A percentile compares a stretch with the other conserved stretches of the same genome.
Conservation (phyloP, 2,888 invertebrate species). For the Mantis religiosa region DNA sequence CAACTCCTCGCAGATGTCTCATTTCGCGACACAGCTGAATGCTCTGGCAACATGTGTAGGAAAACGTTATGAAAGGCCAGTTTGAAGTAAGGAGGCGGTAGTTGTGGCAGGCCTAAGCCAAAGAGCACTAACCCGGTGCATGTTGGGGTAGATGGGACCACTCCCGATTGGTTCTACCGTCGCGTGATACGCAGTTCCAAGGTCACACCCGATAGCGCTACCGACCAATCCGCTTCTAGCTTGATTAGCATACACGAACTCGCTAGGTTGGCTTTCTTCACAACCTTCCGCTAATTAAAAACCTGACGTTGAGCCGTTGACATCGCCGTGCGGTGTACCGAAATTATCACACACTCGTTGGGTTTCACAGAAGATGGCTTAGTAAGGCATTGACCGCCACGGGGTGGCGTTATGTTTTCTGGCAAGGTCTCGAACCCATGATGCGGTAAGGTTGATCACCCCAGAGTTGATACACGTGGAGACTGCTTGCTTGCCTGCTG, state of each 20-base stretch:
- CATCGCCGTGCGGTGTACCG: background rate
- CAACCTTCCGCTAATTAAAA: background rate
- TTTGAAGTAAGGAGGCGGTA: background rate
- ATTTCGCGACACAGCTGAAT: too few species aligned
- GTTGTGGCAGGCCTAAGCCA: background rate
- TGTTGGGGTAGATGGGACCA: background rate
- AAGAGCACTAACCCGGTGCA: background rate
- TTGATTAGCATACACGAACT: background rate
- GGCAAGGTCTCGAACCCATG: background rate
- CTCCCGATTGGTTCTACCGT: background rate
- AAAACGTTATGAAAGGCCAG: background rate
- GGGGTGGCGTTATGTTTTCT: too few species aligned
- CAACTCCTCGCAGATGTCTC: too few species aligned
- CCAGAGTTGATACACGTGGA: background rate
- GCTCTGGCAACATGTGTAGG: background rate
- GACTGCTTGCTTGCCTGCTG: background rate
- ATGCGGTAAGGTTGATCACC: constrained; percentile 1
- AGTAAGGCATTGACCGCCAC: too few species aligned
- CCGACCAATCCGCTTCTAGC: background rate
- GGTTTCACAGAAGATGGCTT: background rate
- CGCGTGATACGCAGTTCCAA: background rate
- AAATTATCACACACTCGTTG: background rate
- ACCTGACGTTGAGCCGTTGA: background rate
- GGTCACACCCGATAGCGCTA: background rate
- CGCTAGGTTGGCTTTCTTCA: background rate